These are phyloP conservation scores for Gnathochromis pfefferi DNA, from an alignment of 2,113 vertebrate genomes.

Conservation along the genomic window DNA sequence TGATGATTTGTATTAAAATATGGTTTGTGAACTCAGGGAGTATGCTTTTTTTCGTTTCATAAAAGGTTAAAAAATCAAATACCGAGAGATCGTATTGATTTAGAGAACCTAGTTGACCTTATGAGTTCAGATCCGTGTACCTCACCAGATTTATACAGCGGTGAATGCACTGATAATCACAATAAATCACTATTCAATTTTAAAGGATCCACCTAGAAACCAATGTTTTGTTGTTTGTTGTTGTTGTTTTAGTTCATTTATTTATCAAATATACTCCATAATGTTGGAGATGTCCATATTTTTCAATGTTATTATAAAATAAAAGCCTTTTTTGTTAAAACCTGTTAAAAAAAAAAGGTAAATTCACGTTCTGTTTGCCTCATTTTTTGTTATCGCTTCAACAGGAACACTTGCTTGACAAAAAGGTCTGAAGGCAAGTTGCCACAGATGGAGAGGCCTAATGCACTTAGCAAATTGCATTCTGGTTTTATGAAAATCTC, in stretches of 20 bases:
- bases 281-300: neutral
- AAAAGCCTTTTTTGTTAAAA: neutral
- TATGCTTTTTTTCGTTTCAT: fast-evolving
- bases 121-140: neutral
- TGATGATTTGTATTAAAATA: neutral
- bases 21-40: neutral
- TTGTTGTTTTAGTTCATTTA: neutral
- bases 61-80: neutral
- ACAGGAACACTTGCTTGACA: neutral
- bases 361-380: neutral
- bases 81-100: neutral
- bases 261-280: neutral
- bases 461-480: neutral
- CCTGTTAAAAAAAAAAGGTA: neutral
- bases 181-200: neutral
- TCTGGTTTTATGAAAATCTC: neutral
- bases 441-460: neutral
- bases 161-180: neutral
- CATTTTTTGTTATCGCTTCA: neutral
- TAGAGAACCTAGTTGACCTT: neutral
- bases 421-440: neutral
- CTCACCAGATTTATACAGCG: neutral
- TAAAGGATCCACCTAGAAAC: neutral
- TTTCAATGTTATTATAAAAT: too few species aligned
- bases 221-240: neutral